Evolutionary conservation across 2,888 invertebrate genomes (phyloP).

Genomic region (Tipula confusa): DNA sequence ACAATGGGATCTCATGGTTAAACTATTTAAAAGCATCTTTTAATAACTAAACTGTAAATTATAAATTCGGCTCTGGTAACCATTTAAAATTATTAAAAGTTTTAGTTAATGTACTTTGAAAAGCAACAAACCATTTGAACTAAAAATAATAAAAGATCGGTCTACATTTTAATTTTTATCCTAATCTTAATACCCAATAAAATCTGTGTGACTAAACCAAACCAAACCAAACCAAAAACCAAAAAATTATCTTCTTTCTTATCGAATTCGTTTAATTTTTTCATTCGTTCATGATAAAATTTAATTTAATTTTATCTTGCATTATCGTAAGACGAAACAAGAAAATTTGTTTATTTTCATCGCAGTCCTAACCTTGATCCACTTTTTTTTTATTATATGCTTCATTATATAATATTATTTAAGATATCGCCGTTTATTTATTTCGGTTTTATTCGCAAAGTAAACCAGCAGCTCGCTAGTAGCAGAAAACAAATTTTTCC

Average conservation of each 20-base stretch:
- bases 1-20: no score
- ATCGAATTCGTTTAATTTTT: background rate
- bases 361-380: background rate
- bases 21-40: no score
- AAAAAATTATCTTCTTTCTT: conserved; percentile 1
- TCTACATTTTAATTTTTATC: background rate
- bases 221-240: background rate
- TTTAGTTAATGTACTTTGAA: no score
- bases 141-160: no score
- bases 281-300: background rate
- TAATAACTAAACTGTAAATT: no score
- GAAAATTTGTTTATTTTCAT: conserved; percentile 1
- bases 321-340: conserved; percentile 5
- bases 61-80: no score
- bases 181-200: background rate
- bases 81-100: no score
- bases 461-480: background rate
- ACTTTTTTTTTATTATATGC: background rate
- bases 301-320: background rate
- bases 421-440: background rate
- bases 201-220: background rate
- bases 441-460: background rate
- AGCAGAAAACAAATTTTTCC: background rate
- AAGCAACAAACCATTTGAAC: no score
- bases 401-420: background rate